These are phyloP conservation scores for Lasius platythorax DNA, from an alignment of 2,888 invertebrate species.

Conservation along the genomic window DNA sequence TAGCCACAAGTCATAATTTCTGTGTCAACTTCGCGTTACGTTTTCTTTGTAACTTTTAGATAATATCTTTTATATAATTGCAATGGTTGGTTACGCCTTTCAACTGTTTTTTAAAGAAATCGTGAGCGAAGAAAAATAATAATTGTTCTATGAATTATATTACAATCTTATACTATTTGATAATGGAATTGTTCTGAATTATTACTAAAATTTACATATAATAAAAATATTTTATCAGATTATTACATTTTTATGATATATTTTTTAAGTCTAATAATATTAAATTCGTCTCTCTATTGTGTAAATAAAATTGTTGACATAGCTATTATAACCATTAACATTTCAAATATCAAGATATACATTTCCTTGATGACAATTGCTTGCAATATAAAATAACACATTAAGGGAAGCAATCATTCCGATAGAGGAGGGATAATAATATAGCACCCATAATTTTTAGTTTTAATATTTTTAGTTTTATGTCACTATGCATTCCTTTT, in stretches of 20 bases:
- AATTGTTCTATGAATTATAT: not conserved
- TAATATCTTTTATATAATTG: conserved; percentile 27
- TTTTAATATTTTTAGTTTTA: not conserved
- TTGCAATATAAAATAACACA: not conserved
- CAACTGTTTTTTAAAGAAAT: conserved; percentile 19
- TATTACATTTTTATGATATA: not conserved
- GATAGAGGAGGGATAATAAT: not conserved
- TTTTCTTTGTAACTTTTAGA: conserved; percentile 7
- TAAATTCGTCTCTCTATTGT: not conserved
- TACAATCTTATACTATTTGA: not conserved
- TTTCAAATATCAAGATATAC: not conserved
- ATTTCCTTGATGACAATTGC: not conserved
- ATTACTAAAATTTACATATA: not conserved
- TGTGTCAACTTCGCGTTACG: not conserved
- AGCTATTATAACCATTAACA: not conserved
- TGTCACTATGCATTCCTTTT: not conserved
- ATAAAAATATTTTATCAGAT: not conserved
- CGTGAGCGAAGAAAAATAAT: conserved; percentile 1
- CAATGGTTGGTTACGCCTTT: conserved; percentile 22
- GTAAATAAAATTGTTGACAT: not conserved
- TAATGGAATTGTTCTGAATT: not conserved
- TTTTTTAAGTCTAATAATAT: not conserved
- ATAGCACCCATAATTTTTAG: not conserved
- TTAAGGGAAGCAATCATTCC: not conserved
- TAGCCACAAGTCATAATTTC: conserved; percentile 26